Evolutionary conservation across 1,140 invertebrate genomes (phyloP).

Genomic region (Drosophila neocordata): DNA sequence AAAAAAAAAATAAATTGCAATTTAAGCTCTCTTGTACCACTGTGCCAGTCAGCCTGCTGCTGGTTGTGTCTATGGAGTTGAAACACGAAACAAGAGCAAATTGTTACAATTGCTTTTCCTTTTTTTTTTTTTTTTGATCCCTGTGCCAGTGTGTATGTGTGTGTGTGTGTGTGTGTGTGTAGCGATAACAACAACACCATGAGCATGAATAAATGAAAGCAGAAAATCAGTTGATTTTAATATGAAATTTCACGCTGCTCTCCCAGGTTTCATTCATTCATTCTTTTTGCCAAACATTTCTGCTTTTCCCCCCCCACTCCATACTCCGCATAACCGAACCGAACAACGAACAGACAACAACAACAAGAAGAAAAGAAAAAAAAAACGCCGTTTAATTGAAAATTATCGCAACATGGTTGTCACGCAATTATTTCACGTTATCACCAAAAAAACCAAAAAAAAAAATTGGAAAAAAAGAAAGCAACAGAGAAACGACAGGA

Average conservation of each 20-base stretch:
- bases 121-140: constrained; percentile 17
- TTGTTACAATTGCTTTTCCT: constrained; percentile 58
- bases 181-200: constrained; percentile 48
- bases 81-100: constrained; percentile 61
- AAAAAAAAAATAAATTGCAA: too few relatives aligned
- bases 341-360: constrained; percentile 9
- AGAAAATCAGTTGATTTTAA: constrained; percentile 81
- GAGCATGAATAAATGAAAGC: constrained; percentile 79
- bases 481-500: neutral
- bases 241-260: constrained; percentile 78
- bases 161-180: constrained; percentile 35
- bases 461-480: neutral
- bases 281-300: constrained; percentile 4
- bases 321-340: neutral
- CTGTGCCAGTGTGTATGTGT: constrained; percentile 22
- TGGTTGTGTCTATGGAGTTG: constrained; percentile 30
- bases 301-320: neutral
- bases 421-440: constrained; percentile 82
- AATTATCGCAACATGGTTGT: constrained; percentile 82
- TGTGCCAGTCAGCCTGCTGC: neutral
- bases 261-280: constrained; percentile 27
- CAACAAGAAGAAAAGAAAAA: constrained; percentile 28
- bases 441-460: constrained; percentile 50
- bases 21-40: neutral
- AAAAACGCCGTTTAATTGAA: constrained; percentile 81